Percentiles rank a stretch among this genome's conserved stretches.
phyloP scores from a whole-genome alignment of 2,113 vertebrate species.

The Bubalus kerabau region DNA sequence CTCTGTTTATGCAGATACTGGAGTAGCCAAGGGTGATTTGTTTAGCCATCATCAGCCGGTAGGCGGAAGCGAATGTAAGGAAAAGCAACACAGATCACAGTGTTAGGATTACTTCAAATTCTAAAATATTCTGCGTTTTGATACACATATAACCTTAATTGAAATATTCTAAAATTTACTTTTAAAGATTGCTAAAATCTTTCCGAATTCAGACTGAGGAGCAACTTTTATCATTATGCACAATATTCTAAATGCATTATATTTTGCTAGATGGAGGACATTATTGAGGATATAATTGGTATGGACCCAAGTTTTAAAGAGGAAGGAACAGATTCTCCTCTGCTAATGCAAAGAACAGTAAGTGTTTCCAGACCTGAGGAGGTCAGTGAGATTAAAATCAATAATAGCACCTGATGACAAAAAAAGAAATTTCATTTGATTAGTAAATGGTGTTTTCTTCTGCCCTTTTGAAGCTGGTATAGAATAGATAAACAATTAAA shows the following conservation, averaged over 20 bases:
- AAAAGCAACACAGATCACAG: background rate
- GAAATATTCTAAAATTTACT: background rate
- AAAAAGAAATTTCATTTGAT: background rate
- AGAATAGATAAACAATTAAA: background rate
- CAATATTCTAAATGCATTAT: slow-evolving; percentile 54
- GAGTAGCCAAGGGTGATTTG: background rate
- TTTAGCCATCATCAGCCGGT: background rate
- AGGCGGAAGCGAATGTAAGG: background rate
- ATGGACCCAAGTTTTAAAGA: slow-evolving; percentile 94
- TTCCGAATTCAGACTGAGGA: background rate
- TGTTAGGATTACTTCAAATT: background rate
- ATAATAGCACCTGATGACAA: background rate
- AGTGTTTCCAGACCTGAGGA: slow-evolving; percentile 77
- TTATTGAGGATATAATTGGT: slow-evolving; percentile 94
- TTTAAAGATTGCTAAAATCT: background rate
- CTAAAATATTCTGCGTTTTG: background rate
- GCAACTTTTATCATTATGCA: background rate
- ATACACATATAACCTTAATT: background rate
- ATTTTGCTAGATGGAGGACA: slow-evolving; percentile 90
- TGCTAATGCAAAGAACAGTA: slow-evolving; percentile 93
- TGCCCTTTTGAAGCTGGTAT: background rate
- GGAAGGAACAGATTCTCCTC: slow-evolving; percentile 86
- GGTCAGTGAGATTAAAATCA: background rate
- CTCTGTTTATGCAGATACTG: background rate
- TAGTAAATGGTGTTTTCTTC: background rate